phyloP scores from a whole-genome alignment of 2,888 invertebrate species.

The Augiades crinisus region DNA sequence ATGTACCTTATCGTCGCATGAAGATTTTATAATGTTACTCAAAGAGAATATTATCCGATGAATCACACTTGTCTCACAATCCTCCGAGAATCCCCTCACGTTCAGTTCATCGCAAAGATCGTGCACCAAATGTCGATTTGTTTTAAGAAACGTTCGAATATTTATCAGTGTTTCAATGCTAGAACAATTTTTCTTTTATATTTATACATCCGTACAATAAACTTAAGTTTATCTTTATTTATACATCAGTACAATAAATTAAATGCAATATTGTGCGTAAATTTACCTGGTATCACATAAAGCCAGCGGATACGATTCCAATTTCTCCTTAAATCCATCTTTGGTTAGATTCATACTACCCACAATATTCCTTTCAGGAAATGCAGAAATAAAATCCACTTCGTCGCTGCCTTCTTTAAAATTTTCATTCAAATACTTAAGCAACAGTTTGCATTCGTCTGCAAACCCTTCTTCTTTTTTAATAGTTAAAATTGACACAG shows the following conservation, averaged over 20 bases:
- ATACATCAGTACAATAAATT: no score
- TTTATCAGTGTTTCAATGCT: constrained; percentile 79
- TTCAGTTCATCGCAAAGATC: constrained; percentile 77
- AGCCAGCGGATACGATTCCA: constrained; percentile 49
- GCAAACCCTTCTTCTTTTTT: constrained; percentile 54
- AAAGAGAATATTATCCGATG: constrained; percentile 84
- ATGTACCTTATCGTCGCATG: constrained; percentile 68
- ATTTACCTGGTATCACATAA: constrained; percentile 59
- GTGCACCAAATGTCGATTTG: constrained; percentile 76
- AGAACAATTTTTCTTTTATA: no score
- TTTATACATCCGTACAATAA: no score
- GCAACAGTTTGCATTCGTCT: constrained; percentile 55
- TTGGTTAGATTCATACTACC: constrained; percentile 39
- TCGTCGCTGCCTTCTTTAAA: constrained; percentile 71
- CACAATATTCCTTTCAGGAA: constrained; percentile 41
- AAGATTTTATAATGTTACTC: constrained; percentile 76
- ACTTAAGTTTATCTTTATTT: no score
- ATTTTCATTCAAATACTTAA: constrained; percentile 68
- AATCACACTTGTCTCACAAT: constrained; percentile 82
- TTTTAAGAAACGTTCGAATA: constrained; percentile 74
- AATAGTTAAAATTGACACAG: constrained; percentile 77
- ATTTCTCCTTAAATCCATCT: constrained; percentile 47
- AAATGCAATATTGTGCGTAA: not conserved
- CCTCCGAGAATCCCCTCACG: constrained; percentile 83
- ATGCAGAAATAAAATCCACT: constrained; percentile 48